Evolutionary conservation across 1,140 invertebrate genomes (phyloP).

Genomic region (Radopholus similis): DNA sequence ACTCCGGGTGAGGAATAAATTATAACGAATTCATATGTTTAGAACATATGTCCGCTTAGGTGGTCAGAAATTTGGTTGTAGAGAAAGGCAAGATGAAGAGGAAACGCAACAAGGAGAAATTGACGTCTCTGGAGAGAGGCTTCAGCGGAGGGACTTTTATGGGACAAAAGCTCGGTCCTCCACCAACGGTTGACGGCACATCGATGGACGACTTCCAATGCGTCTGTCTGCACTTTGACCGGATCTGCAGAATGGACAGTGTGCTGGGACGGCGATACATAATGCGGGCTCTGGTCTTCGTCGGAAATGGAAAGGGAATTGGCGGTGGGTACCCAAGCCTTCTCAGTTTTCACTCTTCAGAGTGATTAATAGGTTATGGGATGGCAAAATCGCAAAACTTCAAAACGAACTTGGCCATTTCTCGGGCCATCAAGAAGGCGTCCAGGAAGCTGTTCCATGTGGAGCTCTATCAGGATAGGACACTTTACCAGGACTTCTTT

Average conservation of each 20-base stretch:
- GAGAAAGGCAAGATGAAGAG: conserved; percentile 20
- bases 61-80: too few species aligned
- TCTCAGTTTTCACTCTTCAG: not conserved
- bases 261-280: conserved; percentile 61
- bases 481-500: conserved; percentile 72
- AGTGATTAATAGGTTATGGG: conserved; percentile 43
- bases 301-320: conserved; percentile 62
- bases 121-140: conserved; percentile 61
- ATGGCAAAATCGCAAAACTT: conserved; percentile 38
- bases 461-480: conserved; percentile 53
- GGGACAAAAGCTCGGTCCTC: conserved; percentile 62
- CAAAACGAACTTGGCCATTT: conserved; percentile 50
- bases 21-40: too few species aligned
- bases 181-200: conserved; percentile 61
- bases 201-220: conserved; percentile 63
- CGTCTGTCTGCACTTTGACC: conserved; percentile 62
- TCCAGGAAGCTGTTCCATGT: conserved; percentile 53
- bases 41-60: too few species aligned
- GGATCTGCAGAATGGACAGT: conserved; percentile 62
- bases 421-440: conserved; percentile 51
- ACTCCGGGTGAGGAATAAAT: not conserved
- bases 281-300: conserved; percentile 61
- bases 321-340: conserved; percentile 52
- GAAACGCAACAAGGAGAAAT: conserved; percentile 44
- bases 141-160: conserved; percentile 61